A percentile compares a stretch with the other conserved stretches of the same genome.
Conservation (phyloP, 2,888 invertebrate species). For the Pyrocoelia pectoralis region DNA sequence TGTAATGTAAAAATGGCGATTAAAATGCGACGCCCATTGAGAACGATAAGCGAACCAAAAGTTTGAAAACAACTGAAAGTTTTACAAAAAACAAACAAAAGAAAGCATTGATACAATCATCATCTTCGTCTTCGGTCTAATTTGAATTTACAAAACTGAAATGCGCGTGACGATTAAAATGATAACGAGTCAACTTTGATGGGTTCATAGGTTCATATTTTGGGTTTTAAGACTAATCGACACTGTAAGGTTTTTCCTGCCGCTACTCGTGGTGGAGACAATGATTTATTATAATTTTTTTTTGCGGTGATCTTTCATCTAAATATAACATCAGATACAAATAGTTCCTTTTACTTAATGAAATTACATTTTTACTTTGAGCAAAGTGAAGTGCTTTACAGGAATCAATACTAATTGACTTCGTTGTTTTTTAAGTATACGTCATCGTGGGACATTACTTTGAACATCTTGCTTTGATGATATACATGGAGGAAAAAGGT, state of each 20-base stretch:
- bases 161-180: too few species aligned
- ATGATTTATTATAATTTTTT: background rate
- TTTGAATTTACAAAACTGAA: too few species aligned
- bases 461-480: conserved; percentile 90
- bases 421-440: conserved; percentile 71
- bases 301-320: background rate
- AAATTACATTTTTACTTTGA: background rate
- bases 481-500: conserved; percentile 83
- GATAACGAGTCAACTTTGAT: too few species aligned
- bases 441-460: conserved; percentile 89
- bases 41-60: background rate
- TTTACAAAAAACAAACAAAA: background rate
- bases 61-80: background rate
- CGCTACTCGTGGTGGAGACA: background rate
- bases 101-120: background rate
- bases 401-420: background rate
- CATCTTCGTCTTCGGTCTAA: background rate
- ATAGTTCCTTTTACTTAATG: background rate
- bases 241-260: background rate
- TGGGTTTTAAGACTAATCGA: too few species aligned
- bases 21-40: background rate
- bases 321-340: background rate
- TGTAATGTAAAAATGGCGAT: background rate
- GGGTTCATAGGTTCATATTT: too few species aligned
- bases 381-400: background rate